Conservation (phyloP, 2,113 vertebrate species). For the Oryzias melastigma region DNA sequence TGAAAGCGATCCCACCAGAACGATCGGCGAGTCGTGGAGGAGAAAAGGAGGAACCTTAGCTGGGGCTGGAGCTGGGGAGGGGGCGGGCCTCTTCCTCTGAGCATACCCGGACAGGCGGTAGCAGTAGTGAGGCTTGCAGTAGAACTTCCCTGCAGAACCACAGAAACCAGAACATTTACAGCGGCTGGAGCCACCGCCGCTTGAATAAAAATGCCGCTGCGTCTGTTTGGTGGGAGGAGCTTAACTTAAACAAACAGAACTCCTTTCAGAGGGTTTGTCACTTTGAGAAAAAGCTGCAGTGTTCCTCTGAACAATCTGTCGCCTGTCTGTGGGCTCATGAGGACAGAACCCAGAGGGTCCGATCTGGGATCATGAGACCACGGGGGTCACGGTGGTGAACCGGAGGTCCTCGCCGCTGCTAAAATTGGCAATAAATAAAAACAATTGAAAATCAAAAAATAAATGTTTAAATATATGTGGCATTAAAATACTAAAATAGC, state of each 20-base stretch:
- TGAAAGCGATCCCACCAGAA: too few relatives aligned
- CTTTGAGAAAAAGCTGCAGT: slow-evolving; percentile 28
- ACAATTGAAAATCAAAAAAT: too few relatives aligned
- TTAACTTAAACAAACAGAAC: slow-evolving; percentile 1
- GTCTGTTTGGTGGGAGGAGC: background rate
- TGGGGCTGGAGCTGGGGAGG: slow-evolving; percentile 70
- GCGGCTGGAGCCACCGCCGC: background rate
- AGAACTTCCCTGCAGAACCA: slow-evolving; percentile 89
- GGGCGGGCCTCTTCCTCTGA: slow-evolving; percentile 93
- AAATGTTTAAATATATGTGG: too few relatives aligned
- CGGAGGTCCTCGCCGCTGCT: background rate
- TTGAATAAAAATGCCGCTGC: background rate
- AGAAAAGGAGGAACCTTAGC: slow-evolving; percentile 80
- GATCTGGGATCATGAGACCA: slow-evolving; percentile 10
- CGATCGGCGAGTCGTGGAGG: background rate
- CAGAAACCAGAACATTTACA: slow-evolving; percentile 4
- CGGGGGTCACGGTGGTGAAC: background rate
- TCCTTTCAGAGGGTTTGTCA: slow-evolving; percentile 42
- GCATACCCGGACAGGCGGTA: slow-evolving; percentile 91
- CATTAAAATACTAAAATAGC: too few relatives aligned
- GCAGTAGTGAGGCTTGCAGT: slow-evolving; percentile 98
- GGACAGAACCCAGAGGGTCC: slow-evolving; percentile 14
- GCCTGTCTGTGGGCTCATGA: slow-evolving; percentile 46
- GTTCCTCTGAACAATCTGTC: slow-evolving; percentile 47
- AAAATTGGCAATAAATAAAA: too few relatives aligned